phyloP scores from a whole-genome alignment of 2,113 vertebrate genomes.

The Smithornis capensis region DNA sequence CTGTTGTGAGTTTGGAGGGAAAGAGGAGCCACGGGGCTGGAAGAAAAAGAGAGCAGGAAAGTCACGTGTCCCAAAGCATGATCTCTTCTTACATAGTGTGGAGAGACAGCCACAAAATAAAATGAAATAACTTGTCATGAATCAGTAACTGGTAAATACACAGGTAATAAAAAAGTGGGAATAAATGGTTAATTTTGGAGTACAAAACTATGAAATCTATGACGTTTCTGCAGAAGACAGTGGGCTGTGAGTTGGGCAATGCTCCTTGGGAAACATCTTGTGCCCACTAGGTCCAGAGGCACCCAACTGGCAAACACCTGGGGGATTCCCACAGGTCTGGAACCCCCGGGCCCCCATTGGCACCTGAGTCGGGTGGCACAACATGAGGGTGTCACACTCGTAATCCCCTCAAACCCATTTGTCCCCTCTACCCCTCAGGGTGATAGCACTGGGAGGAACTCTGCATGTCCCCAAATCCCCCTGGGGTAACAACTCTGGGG shows the following conservation, averaged over 20 bases:
- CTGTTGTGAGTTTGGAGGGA: not conserved
- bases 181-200: not conserved
- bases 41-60: not conserved
- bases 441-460: no score
- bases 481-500: no score
- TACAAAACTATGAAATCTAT: rapidly evolving
- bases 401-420: no score
- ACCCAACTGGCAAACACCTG: rapidly evolving
- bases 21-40: rapidly evolving
- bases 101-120: no score
- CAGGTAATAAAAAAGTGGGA: not conserved
- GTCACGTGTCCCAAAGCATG: rapidly evolving
- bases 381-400: not conserved
- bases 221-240: rapidly evolving
- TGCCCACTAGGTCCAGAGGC: rapidly evolving
- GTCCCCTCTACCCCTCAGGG: not conserved
- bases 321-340: rapidly evolving
- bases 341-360: not conserved
- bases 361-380: rapidly evolving
- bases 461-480: not conserved
- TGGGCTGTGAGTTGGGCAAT: rapidly evolving
- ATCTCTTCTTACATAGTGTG: not conserved
- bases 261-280: rapidly evolving
- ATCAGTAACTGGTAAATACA: not conserved
- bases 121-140: rapidly evolving